phyloP scores from a whole-genome alignment of 2,797 vertebrate species.

The Peromyscus nudipes region DNA sequence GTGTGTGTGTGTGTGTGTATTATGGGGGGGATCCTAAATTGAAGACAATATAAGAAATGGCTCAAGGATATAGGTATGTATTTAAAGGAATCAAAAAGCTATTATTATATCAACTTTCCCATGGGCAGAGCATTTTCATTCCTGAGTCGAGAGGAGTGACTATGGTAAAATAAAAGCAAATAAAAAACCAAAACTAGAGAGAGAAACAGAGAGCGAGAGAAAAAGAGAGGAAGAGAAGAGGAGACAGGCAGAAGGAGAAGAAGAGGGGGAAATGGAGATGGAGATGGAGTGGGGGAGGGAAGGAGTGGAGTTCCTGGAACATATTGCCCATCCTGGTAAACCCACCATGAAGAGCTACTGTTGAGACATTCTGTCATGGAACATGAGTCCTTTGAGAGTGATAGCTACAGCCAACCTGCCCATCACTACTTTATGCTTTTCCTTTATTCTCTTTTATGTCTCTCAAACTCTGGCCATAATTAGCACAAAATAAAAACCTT shows the following conservation, averaged over 20 bases:
- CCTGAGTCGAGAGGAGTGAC: not conserved
- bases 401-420: not conserved
- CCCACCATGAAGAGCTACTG: not conserved
- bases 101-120: not conserved
- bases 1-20: not conserved
- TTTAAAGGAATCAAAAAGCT: slow-evolving; percentile 53
- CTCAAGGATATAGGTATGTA: not conserved
- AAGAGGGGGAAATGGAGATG: not conserved
- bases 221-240: not conserved
- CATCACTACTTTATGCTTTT: slow-evolving; percentile 48
- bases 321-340: not conserved
- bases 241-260: no score
- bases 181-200: not conserved
- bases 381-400: not conserved
- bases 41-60: slow-evolving; percentile 8
- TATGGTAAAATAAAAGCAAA: not conserved
- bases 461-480: slow-evolving; percentile 62
- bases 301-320: not conserved
- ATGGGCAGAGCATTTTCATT: fast-evolving
- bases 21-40: not conserved
- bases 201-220: not conserved
- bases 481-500: slow-evolving; percentile 63
- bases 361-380: not conserved
- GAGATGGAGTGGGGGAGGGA: not conserved
- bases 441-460: slow-evolving; percentile 65